Base-by-base conservation (phyloP, 1,140 invertebrate genomes). In the Heliconius hermathena region DNA sequence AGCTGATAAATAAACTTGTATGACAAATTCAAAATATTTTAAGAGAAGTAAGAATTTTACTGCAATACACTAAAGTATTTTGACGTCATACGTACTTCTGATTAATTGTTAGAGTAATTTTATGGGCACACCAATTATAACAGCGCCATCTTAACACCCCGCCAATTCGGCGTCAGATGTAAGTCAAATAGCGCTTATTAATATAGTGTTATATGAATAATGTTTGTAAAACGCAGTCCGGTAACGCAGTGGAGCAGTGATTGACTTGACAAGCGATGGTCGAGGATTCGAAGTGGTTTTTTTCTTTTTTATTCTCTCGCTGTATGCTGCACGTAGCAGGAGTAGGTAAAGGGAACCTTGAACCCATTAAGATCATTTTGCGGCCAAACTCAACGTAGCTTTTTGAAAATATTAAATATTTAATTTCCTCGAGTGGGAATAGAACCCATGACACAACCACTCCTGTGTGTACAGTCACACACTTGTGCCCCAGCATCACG, bases 81-180 rank as follows among this genome's bases (percentile, higher is more conserved):
- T 74, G 52, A 72, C 73, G 80, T 81, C 71, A 72, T 41, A 76
- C 49, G 20, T 41, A 76, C 49, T 33, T 26, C 29, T 54, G n/a
- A 76, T 76, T 83, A 83, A 83, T 83, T 83, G 80, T 54, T 71
- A 41, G 52, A 83, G 79, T 81, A 81, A 81, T 79, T 83, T 83
- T 83, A 81, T 83, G 77, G 80, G 70, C 80, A 71, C 73, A 76
- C 82, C 82, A 83, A 83, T 83, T 83, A 81, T 73, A 57, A 80
- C 82, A 77, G 75, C 81, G 33, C 71, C 76, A 75, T 75, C 77
- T 52, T 60, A 26, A 29, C 22, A 66, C 11, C 76, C 73, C 73
- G 80, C 71, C 82, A 74, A 71, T 60, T 74, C 41, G 82, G 80
- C 77, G 82, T 80, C 82, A 71, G 22, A 26, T 16, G 26, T 66